These are phyloP conservation scores for Marisa cornuarietis DNA, from an alignment of 1,140 invertebrate species.

Conservation along the genomic window DNA sequence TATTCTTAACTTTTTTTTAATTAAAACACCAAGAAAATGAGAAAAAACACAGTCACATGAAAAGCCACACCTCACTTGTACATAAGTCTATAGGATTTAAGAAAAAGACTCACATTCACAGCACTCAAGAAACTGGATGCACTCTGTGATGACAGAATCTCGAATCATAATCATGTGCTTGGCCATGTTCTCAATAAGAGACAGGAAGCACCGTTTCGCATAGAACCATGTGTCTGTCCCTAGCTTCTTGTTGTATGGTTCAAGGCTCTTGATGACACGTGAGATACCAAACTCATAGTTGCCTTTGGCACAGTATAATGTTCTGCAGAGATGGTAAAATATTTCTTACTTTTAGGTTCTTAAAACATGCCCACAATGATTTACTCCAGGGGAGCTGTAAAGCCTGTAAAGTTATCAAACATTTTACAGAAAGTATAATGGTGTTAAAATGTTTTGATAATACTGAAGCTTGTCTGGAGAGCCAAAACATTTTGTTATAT, in stretches of 20 bases:
- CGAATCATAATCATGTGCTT: constrained; percentile 91
- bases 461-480: no score
- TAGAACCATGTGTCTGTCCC: constrained; percentile 98
- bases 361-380: background rate
- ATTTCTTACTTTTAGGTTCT: background rate
- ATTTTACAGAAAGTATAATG: no score
- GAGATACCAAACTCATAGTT: constrained; percentile 99
- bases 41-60: background rate
- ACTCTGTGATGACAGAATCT: constrained; percentile 89
- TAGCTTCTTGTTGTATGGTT: constrained; percentile 94
- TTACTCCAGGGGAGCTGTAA: no score
- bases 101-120: constrained; percentile 74
- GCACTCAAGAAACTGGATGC: constrained; percentile 90
- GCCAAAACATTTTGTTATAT: no score
- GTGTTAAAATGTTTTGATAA: no score
- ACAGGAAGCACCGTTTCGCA: constrained; percentile 92
- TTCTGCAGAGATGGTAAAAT: constrained; percentile 67
- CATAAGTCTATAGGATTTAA: background rate
- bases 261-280: constrained; percentile 94
- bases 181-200: constrained; percentile 89
- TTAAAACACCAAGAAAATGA: no score
- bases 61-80: background rate
- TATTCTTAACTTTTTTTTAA: background rate
- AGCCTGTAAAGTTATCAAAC: no score
- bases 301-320: constrained; percentile 97